phyloP scores from a whole-genome alignment of 1,140 invertebrate species.

The Batillaria attramentaria region DNA sequence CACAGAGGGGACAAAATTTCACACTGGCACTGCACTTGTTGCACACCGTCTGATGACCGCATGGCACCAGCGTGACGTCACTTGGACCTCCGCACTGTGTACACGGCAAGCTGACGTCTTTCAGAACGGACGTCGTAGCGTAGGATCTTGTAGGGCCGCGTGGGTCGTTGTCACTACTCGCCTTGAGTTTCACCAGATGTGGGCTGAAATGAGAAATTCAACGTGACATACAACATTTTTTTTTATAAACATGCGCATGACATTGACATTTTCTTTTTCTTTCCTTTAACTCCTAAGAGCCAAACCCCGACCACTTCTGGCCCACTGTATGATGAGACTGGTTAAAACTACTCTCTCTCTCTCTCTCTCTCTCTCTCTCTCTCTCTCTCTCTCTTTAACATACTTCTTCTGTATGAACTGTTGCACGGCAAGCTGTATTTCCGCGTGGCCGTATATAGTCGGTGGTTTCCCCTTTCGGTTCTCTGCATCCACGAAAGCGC shows the following conservation, averaged over 20 bases:
- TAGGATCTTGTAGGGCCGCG: not conserved
- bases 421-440: not conserved
- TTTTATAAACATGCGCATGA: not conserved
- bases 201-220: slow-evolving; percentile 13
- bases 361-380: no score
- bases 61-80: not conserved
- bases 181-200: not conserved
- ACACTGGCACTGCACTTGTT: not conserved
- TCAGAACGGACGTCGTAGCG: slow-evolving; percentile 3
- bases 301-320: no score
- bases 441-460: not conserved
- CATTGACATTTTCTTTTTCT: not conserved
- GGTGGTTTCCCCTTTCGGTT: slow-evolving; percentile 21
- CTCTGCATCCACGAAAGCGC: slow-evolving; percentile 22
- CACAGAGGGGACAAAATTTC: slow-evolving; percentile 1
- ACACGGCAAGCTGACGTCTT: not conserved
- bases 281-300: no score
- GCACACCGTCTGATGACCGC: slow-evolving; percentile 13
- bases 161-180: not conserved
- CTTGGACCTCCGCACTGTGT: not conserved
- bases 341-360: no score
- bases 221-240: not conserved
- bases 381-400: no score
- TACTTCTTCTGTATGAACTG: slow-evolving; percentile 19
- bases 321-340: no score